These are phyloP conservation scores for Dolichomitus sp. DNA, from an alignment of 2,888 invertebrate genomes.

Conservation along the genomic window DNA sequence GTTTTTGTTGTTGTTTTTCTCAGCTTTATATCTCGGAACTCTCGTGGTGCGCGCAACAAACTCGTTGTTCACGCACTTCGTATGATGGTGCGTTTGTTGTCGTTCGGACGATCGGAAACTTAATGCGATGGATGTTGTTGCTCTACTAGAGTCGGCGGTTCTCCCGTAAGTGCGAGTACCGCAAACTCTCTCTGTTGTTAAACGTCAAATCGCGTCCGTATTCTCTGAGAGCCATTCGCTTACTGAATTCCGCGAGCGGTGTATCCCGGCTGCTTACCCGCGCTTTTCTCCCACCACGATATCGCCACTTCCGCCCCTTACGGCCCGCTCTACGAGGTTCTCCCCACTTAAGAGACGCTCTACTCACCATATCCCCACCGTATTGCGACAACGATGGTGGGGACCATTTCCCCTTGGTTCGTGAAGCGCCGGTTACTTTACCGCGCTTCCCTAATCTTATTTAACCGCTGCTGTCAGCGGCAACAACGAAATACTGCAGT, in stretches of 20 bases:
- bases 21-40: slow-evolving; percentile 33
- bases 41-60: slow-evolving; percentile 45
- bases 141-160: slow-evolving; percentile 28
- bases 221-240: slow-evolving; percentile 83
- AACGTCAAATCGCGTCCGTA: slow-evolving; percentile 77
- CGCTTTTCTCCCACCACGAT: slow-evolving; percentile 79
- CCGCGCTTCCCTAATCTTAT: slow-evolving; percentile 64
- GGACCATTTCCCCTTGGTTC: slow-evolving; percentile 32
- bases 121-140: not conserved
- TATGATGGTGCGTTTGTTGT: slow-evolving; percentile 1
- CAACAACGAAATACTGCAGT: slow-evolving; percentile 1
- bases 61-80: slow-evolving; percentile 23
- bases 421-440: slow-evolving; percentile 58
- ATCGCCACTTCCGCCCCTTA: slow-evolving; percentile 67
- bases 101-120: slow-evolving; percentile 2
- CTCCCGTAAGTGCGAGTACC: slow-evolving; percentile 31
- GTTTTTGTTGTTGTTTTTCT: not conserved
- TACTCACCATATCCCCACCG: slow-evolving; percentile 60
- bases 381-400: slow-evolving; percentile 10
- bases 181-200: slow-evolving; percentile 27
- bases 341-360: slow-evolving; percentile 30
- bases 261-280: slow-evolving; percentile 84
- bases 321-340: slow-evolving; percentile 29
- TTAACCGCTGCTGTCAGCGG: slow-evolving; percentile 43
- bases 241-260: slow-evolving; percentile 82